Evolutionary conservation across 2,113 vertebrate genomes (phyloP), one percentile per base, ranked within the genome.

Genomic region (Sterrhoptilus dennistouni): DNA sequence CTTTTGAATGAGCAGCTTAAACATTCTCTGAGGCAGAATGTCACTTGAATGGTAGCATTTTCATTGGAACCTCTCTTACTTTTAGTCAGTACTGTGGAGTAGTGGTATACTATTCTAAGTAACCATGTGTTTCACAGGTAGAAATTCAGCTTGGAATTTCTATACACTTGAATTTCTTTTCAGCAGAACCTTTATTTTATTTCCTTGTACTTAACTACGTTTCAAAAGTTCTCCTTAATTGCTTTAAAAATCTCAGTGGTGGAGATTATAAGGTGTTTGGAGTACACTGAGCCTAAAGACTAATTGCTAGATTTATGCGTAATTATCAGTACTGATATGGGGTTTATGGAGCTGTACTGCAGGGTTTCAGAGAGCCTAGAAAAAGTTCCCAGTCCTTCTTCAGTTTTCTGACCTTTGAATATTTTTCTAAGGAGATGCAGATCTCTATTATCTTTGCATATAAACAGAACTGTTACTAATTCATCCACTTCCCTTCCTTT

Each of bases 81-180:
- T 77, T 83, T 74, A 80, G 54, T 33, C 35, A 59, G n/a, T 74
- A 12, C 13, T 45, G 19, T 59, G 29, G 14, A 49, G 28, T 35
- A 35, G 15, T 16, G 6, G 65, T 65, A 7, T 0, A 11, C n/a
- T 69, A 9, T 79, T 95, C 38, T 31, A 45, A 60, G 16, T 47
- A 25, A 52, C 33, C 1, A 0, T 33, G 31, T 53, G 45, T 92
- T 84, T 68, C 0, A 0, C 28, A 61, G 70, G 27, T 50, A 66
- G 59, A 96, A 50, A 74, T 80, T 76, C 19, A 42, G 11, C 19
- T 66, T 63, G 20, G 36, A 72, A 68, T 66, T 71, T 71, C 47
- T 75, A 89, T 83, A 35, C 31, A 27, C 75, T 83, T 83, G 9
- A 36, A 83, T 85, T 75, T 83, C 38, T 76, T 89, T 85, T 83